Conservation (phyloP, 2,113 vertebrate species). For the Scophthalmus maximus region DNA sequence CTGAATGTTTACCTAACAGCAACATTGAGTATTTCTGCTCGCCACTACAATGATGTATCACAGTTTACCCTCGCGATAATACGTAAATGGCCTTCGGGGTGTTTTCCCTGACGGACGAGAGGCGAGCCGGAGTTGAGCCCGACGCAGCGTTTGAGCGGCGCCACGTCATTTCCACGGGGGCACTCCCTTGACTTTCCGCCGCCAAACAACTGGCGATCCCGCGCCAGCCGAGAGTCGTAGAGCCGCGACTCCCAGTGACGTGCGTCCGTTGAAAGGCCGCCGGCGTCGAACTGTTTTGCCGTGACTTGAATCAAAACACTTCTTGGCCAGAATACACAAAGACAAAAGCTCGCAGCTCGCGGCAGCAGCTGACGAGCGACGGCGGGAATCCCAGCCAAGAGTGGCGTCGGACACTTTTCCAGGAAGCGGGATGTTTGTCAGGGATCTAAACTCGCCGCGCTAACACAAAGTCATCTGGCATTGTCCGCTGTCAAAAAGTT, state of each 20-base stretch:
- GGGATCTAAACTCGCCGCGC: conserved; percentile 13
- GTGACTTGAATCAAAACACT: conserved; percentile 44
- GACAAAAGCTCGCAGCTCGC: conserved; percentile 19
- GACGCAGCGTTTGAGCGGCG: no score
- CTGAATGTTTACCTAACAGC: neutral
- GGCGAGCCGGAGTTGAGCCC: conserved; percentile 6
- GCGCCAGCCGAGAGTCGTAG: conserved; percentile 8
- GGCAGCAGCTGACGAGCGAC: conserved; percentile 48
- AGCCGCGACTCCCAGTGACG: conserved; percentile 14
- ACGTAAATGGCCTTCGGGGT: neutral
- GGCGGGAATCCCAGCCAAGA: conserved; percentile 26
- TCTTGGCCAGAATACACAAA: conserved; percentile 40
- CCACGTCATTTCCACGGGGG: no score
- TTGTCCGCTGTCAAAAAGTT: no score
- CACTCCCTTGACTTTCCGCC: neutral
- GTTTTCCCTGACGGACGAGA: conserved; percentile 2
- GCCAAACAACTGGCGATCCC: conserved; percentile 13
- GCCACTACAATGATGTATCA: neutral
- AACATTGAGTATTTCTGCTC: neutral
- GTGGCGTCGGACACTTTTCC: conserved; percentile 27
- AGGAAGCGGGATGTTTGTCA: conserved; percentile 48
- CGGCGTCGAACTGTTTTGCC: conserved; percentile 33
- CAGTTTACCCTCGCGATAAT: neutral
- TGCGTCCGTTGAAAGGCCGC: no score
- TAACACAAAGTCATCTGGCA: conserved; percentile 33